Percentiles rank a stretch among this genome's conserved stretches.
Evolutionary conservation across 2,888 invertebrate genomes (phyloP).

Genomic region (Xestia xanthographa): DNA sequence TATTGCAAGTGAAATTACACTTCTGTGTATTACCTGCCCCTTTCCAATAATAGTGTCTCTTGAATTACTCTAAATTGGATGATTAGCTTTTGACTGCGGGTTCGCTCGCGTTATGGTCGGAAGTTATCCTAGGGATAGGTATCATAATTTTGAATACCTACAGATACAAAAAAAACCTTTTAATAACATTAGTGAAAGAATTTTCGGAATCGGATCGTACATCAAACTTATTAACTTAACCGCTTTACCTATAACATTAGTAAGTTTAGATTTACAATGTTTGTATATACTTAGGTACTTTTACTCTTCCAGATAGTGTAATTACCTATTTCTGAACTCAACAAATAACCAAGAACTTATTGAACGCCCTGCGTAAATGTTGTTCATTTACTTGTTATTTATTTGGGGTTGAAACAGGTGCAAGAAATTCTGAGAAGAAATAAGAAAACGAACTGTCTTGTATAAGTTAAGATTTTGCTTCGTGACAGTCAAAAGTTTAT

Average conservation of each 20-base stretch:
- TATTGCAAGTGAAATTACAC: background rate
- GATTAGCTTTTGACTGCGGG: background rate
- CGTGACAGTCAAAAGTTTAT: constrained; percentile 18
- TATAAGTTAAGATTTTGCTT: constrained; percentile 35
- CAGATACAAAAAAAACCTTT: background rate
- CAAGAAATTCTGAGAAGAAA: background rate
- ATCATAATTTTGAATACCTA: background rate
- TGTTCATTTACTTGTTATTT: constrained; percentile 8
- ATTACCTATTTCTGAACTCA: background rate
- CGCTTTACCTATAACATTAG: background rate
- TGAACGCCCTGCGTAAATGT: constrained; percentile 9
- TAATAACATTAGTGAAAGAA: background rate
- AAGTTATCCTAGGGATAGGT: background rate
- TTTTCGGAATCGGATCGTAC: background rate
- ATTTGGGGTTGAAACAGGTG: constrained; percentile 7
- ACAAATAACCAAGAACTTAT: background rate
- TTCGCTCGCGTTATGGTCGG: background rate
- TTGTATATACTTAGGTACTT: background rate
- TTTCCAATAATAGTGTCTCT: background rate
- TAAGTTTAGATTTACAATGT: background rate
- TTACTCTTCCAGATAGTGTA: background rate
- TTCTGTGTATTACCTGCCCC: background rate
- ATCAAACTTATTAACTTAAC: background rate
- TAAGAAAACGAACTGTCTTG: constrained; percentile 17
- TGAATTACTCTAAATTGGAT: background rate